Evolutionary conservation across 2,113 vertebrate species (phyloP).

Genomic region (rat (Rattus norvegicus)): DNA sequence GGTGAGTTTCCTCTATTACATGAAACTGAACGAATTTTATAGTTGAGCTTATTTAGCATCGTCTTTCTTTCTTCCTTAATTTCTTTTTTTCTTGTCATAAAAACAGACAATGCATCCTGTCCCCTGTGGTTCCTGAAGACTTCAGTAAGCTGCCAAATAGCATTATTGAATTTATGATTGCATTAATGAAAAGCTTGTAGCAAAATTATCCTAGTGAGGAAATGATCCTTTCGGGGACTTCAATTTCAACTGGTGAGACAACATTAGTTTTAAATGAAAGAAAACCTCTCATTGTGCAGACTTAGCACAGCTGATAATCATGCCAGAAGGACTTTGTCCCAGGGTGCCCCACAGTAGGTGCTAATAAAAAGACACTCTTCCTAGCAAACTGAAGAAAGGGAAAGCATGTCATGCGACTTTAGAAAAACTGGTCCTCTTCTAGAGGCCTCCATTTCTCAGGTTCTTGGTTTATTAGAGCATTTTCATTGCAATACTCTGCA

Average conservation of each 20-base stretch:
- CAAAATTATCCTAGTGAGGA: slow-evolving; percentile 82
- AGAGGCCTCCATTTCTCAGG: neutral
- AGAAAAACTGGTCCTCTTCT: neutral
- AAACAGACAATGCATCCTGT: slow-evolving; percentile 78
- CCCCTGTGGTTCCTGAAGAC: slow-evolving; percentile 80
- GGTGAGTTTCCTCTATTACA: neutral
- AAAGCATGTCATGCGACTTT: neutral
- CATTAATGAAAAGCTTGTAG: slow-evolving; percentile 87
- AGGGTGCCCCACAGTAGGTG: slow-evolving; percentile 32
- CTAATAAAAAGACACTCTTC: slow-evolving; percentile 56
- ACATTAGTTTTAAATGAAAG: slow-evolving; percentile 84
- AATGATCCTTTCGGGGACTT: slow-evolving; percentile 82
- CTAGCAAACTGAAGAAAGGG: slow-evolving; percentile 18
- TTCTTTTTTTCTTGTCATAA: slow-evolving; percentile 72
- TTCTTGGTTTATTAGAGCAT: neutral
- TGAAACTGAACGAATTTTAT: slow-evolving; percentile 29
- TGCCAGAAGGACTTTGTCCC: slow-evolving; percentile 59
- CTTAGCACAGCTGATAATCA: slow-evolving; percentile 71
- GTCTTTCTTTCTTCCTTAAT: neutral
- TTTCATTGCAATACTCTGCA: slow-evolving; percentile 16
- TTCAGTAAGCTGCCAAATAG: slow-evolving; percentile 83
- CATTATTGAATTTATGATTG: slow-evolving; percentile 82
- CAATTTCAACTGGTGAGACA: slow-evolving; percentile 80
- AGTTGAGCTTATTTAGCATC: slow-evolving; percentile 16
- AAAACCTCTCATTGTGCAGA: slow-evolving; percentile 79